Base-by-base conservation (phyloP, 2,888 invertebrate genomes). In the Clivina fossor region DNA sequence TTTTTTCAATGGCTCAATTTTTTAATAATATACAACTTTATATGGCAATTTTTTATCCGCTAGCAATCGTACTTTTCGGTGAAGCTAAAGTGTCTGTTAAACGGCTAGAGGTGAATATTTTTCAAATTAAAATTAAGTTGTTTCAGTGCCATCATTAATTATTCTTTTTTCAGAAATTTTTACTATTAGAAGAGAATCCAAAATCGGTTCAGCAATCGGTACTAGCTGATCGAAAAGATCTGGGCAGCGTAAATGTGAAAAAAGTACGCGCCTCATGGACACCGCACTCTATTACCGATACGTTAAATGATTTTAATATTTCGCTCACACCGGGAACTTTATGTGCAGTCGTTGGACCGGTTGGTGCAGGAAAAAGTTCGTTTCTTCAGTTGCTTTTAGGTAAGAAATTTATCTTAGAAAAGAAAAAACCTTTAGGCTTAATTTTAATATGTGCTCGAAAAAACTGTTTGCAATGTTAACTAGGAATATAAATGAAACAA, bases 1-100 rank as follows among this genome's bases (percentile, higher is more conserved):
- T 87, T 0, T 90, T 89, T 71, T 84, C 89, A 0, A 78, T 88
- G 65, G 86, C 89, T 2, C 88, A 88, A 65, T 86, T 88, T 69
- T 88, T 84, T 67, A 89, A 90, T 68, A 78, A 86, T 11, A 73
- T 90, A 26, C 89, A 87, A 69, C 71, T 81, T 13, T 74, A 82
- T 2, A 81, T 84, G 73, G 83, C 83, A 41, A 84, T 84, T 64
- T 80, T 79, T 63, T 82, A 82, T 68, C 86, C 82, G 4, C 66
- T 80, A 70, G 86, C 79, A 2, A 70, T 86, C 30, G 73, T 81
- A 1, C 74, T 77, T 48, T 72, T 80, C 2, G 84, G 85, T 0
- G 86, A 87, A 71, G 78, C 83, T 1, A 75, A 76, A 60, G 82
- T 85, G 1, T 83, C 86, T 0, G 72, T 85, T 3, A 76, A 76